A percentile compares a stretch with the other conserved stretches of the same genome.
Evolutionary conservation across 1,140 invertebrate genomes (phyloP).

Genomic region (Melipona quadrifasciata): DNA sequence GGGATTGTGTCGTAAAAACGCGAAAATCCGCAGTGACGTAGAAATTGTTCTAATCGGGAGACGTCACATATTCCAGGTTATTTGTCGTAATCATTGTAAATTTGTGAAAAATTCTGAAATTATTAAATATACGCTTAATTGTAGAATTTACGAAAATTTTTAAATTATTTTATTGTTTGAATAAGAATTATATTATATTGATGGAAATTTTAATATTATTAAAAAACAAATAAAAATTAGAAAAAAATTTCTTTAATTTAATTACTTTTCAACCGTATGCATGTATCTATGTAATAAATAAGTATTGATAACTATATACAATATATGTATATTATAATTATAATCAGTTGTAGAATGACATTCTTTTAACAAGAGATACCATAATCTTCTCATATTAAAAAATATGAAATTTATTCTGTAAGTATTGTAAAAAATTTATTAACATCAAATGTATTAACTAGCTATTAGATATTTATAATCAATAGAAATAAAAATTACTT

Average conservation of each 20-base stretch:
- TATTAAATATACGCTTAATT: constrained; percentile 29
- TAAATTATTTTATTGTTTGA: constrained; percentile 18
- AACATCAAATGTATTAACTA: neutral
- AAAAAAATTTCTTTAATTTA: neutral
- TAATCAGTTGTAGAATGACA: neutral
- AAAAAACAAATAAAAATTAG: constrained; percentile 12
- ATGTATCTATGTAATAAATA: neutral
- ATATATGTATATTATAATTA: neutral
- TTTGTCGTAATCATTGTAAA: neutral
- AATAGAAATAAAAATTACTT: neutral
- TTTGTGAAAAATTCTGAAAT: neutral
- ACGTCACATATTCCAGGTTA: neutral
- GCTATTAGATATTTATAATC: neutral
- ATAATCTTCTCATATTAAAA: neutral
- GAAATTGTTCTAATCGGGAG: no score
- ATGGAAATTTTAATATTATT: constrained; percentile 39
- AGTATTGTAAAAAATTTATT: neutral
- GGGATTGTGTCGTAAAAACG: no score
- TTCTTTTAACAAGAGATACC: neutral
- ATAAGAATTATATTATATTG: constrained; percentile 37
- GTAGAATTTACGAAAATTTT: constrained; percentile 1
- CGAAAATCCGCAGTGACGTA: no score
- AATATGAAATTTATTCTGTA: neutral
- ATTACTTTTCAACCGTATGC: neutral
- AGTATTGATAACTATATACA: neutral